Evolutionary conservation across 2,113 vertebrate species (phyloP), one percentile per base, ranked within the genome.

Genomic region (Cyprinodon variegatus): DNA sequence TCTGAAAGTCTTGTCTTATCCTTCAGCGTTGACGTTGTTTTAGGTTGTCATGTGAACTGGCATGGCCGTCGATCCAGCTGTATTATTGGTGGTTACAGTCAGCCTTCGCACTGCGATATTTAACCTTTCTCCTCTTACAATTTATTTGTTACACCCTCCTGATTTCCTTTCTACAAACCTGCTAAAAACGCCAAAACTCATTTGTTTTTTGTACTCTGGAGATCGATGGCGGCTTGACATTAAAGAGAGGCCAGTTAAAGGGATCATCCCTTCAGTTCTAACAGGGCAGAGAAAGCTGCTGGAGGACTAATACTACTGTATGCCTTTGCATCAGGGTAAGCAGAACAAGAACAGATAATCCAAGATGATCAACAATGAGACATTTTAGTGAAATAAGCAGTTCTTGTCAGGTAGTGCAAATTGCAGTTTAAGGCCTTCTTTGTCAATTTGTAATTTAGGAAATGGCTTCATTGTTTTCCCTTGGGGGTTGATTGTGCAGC

Each of bases 371-470:
- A 83, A n/a, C 79, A 76, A 82, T 73, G 65, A 79, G 61, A 3
- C 74, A 73, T 86, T 88, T 83, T n/a, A 83, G 90, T 81, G 78
- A 85, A 81, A 86, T 86, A 81, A 88, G 84, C 87, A 75, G 70
- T 80, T 79, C 83, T 70, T 10, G 61, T 90, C 83, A 65, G 60
- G 83, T 73, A 65, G 50, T 72, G 75, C 59, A 60, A 71, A 65
- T 13, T 10, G 9, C 13, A 53, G 60, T 67, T 65, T n/a, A 15
- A 67, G 36, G 39, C 69, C 40, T 70, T 65, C 79, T 90, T 88
- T 85, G 90, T 93, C 92, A 90, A 92, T 93, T 86, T 90, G 90
- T 87, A 90, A 92, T 91, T 90, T 90, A 78, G 81, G 81, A 90
- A 85, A 90, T 84, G 87, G 86, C 88, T 15, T 76, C 86, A 90